These are phyloP conservation scores for Macroteleia sp. DNA, from an alignment of 2,888 invertebrate genomes.

Conservation along the genomic window DNA sequence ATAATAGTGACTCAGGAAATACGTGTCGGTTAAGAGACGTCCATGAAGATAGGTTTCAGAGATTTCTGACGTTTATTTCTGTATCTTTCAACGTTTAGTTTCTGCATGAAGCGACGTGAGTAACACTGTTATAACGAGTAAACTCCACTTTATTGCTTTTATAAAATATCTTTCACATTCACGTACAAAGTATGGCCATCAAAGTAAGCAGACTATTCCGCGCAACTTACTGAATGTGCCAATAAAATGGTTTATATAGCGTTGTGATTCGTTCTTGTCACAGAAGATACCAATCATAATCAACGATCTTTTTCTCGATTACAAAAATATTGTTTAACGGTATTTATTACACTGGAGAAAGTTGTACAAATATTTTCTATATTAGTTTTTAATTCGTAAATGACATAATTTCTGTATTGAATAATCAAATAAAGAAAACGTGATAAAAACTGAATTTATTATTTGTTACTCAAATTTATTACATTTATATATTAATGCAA, in stretches of 20 bases:
- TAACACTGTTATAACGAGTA: conserved; percentile 32
- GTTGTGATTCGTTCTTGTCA: background rate
- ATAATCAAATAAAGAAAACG: no score
- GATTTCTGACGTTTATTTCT: conserved; percentile 52
- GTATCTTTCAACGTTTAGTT: conserved; percentile 34
- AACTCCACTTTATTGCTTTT: conserved; percentile 47
- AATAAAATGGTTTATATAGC: conserved; percentile 19
- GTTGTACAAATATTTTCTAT: background rate
- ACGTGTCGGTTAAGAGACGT: conserved; percentile 32
- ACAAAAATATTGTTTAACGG: no score
- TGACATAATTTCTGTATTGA: no score
- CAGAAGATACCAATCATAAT: background rate
- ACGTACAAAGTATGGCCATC: conserved; percentile 25
- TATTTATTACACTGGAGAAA: no score
- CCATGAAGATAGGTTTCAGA: conserved; percentile 42
- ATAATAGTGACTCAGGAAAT: conserved; percentile 50
- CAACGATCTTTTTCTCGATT: no score
- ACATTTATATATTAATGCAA: no score
- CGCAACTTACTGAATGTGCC: conserved; percentile 7
- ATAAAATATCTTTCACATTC: conserved; percentile 47
- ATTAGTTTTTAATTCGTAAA: no score
- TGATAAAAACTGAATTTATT: no score
- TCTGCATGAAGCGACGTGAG: conserved; percentile 15
- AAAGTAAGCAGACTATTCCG: conserved; percentile 14
- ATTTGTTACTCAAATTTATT: no score